Percentiles rank a stretch among this genome's conserved stretches.
Conservation (phyloP, 2,888 invertebrate genomes). For the Leptothorax acervorum region DNA sequence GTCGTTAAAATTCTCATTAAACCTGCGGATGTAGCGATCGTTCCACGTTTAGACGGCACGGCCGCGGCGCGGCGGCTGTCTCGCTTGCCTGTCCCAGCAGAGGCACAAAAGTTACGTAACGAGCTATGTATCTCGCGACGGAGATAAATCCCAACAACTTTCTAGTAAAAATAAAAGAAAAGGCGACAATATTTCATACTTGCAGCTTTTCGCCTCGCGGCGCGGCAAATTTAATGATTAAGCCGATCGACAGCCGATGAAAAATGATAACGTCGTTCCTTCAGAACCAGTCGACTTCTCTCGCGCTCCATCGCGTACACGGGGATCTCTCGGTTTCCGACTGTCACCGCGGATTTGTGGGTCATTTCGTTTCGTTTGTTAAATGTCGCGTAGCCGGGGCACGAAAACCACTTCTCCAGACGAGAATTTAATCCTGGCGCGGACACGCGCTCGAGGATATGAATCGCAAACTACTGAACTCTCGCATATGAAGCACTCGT, state of each 20-base stretch:
- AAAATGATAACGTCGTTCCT: not conserved
- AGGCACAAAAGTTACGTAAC: constrained; percentile 28
- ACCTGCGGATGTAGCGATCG: constrained; percentile 5
- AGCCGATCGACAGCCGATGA: constrained; percentile 3
- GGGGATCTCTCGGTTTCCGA: not conserved
- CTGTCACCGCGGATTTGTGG: constrained; percentile 27
- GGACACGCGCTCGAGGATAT: constrained; percentile 43
- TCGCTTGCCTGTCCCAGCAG: not conserved
- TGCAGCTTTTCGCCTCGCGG: not conserved
- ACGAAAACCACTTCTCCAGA: constrained; percentile 7
- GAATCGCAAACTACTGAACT: constrained; percentile 8
- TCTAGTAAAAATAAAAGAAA: not conserved
- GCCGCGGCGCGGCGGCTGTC: not conserved
- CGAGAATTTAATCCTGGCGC: constrained; percentile 37
- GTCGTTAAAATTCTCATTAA: constrained; percentile 50
- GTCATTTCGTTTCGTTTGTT: constrained; percentile 47
- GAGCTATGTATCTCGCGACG: not conserved
- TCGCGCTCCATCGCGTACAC: not conserved
- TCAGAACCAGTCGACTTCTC: not conserved
- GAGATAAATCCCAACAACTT: constrained; percentile 13
- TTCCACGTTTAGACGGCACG: not conserved
- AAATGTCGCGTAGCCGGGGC: constrained; percentile 28
- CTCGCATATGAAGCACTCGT: constrained; percentile 21
- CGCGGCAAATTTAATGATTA: not conserved
- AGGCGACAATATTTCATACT: not conserved